Percentiles rank a stretch among this genome's conserved stretches.
Evolutionary conservation across 2,888 invertebrate genomes (phyloP).

Genomic region (Diplolepis rosae): DNA sequence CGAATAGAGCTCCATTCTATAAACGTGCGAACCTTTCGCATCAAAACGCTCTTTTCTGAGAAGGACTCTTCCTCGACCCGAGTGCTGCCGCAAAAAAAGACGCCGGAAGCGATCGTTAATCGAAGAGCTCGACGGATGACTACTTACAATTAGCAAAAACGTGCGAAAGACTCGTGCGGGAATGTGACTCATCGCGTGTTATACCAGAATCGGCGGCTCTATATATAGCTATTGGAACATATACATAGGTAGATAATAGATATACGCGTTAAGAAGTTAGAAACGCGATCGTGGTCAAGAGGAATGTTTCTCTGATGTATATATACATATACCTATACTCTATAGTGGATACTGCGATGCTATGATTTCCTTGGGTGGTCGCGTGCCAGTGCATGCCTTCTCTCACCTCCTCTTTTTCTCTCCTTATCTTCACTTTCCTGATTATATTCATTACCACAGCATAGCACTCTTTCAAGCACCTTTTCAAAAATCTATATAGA

Average conservation of each 20-base stretch:
- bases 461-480: not conserved
- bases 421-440: conserved; percentile 3
- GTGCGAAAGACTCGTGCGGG: conserved; percentile 60
- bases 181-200: conserved; percentile 50
- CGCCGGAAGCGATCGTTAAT: conserved; percentile 62
- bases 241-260: conserved; percentile 4
- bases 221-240: not conserved
- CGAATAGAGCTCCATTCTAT: too few relatives aligned
- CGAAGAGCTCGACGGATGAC: conserved; percentile 53
- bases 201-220: conserved; percentile 15
- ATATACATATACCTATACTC: too few relatives aligned
- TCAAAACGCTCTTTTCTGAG: not conserved
- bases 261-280: not conserved
- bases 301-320: conserved; percentile 17
- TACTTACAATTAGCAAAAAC: conserved; percentile 55
- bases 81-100: conserved; percentile 42
- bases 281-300: conserved; percentile 16
- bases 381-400: conserved; percentile 16
- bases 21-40: not conserved
- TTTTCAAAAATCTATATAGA: not conserved
- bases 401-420: not conserved
- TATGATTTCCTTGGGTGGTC: conserved; percentile 12
- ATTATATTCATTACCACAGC: conserved; percentile 11
- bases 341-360: conserved; percentile 7
- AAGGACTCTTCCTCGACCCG: not conserved